phyloP scores from a whole-genome alignment of 1,140 invertebrate species.

The Papilio dardanus region DNA sequence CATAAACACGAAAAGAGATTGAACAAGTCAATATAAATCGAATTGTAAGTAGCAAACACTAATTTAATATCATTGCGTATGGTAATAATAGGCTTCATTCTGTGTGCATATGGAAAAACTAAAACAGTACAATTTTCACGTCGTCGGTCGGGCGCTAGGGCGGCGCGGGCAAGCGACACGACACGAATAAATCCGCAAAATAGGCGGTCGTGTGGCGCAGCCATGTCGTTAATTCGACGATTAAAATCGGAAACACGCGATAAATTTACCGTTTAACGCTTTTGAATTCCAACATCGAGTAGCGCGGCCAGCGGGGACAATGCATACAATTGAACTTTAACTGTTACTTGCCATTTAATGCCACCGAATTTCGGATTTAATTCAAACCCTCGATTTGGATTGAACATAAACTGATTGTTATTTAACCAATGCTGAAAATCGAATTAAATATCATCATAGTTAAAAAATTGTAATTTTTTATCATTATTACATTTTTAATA shows the following conservation, averaged over 20 bases:
- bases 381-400: not conserved
- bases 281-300: conserved; percentile 65
- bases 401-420: not conserved
- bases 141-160: conserved; percentile 38
- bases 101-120: conserved; percentile 35
- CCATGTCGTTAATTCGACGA: conserved; percentile 73
- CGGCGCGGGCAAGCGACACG: conserved; percentile 40
- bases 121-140: conserved; percentile 44
- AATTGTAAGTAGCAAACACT: not conserved
- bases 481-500: too few species aligned
- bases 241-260: conserved; percentile 78
- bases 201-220: conserved; percentile 50
- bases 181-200: conserved; percentile 66
- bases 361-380: conserved; percentile 22
- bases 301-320: conserved; percentile 52
- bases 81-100: conserved; percentile 32
- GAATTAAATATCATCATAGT: not conserved
- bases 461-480: too few species aligned
- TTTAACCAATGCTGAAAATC: not conserved
- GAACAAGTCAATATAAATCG: conserved; percentile 14
- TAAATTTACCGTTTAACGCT: conserved; percentile 71
- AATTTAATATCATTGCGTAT: conserved; percentile 17
- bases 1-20: not conserved
- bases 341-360: conserved; percentile 37
- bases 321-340: conserved; percentile 44